These are phyloP conservation scores for Pseudachorutes palmiensis DNA, from an alignment of 1,140 invertebrate genomes.

Conservation along the genomic window DNA sequence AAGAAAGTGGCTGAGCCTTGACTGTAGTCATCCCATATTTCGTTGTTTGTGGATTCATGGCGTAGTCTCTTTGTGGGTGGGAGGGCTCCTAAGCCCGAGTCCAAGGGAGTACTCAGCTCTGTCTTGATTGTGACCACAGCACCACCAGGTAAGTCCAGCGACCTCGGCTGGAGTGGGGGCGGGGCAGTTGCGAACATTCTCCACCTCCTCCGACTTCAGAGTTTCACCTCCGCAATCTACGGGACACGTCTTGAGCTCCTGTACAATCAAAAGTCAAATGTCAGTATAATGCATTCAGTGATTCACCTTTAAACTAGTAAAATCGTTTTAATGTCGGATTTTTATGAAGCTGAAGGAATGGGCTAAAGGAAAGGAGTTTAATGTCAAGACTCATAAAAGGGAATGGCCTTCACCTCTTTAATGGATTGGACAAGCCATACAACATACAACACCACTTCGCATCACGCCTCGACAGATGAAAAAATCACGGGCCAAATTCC, in stretches of 20 bases:
- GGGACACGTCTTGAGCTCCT: background rate
- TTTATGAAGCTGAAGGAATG: too few relatives aligned
- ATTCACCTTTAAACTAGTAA: too few relatives aligned
- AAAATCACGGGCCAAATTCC: too few relatives aligned
- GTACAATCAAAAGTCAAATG: too few relatives aligned
- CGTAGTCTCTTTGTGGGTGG: constrained; percentile 32
- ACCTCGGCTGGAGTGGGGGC: background rate
- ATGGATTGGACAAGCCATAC: background rate
- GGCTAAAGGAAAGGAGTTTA: too few relatives aligned
- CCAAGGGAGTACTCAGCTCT: constrained; percentile 11
- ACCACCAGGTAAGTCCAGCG: constrained; percentile 16
- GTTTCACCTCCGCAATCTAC: background rate
- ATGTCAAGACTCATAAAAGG: background rate
- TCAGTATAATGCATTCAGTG: too few relatives aligned
- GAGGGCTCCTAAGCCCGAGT: constrained; percentile 17
- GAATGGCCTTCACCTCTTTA: constrained; percentile 8
- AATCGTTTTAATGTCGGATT: too few relatives aligned
- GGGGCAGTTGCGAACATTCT: constrained; percentile 3
- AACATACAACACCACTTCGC: background rate
- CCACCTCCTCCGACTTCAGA: background rate
- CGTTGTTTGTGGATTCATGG: constrained; percentile 34
- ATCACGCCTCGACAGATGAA: too few relatives aligned
- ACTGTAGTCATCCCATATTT: constrained; percentile 30
- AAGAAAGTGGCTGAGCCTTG: constrained; percentile 29
- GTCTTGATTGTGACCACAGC: constrained; percentile 32